Evolutionary conservation across 2,888 invertebrate genomes (phyloP).

Genomic region (Crossocerus cetratus): DNA sequence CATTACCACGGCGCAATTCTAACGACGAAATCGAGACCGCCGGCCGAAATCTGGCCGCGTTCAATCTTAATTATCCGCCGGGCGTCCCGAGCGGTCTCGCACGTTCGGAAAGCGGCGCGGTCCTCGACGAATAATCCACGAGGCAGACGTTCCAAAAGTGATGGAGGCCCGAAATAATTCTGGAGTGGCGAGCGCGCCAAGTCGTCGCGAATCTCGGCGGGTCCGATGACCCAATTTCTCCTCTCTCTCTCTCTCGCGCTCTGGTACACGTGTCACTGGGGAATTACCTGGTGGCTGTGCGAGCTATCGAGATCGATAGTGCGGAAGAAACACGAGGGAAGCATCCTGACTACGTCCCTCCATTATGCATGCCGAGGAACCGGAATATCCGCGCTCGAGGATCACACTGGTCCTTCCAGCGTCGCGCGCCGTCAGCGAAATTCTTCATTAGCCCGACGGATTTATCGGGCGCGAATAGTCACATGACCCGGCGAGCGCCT

Average conservation of each 20-base stretch:
- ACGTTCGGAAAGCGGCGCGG: background rate
- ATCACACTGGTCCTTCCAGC: too few relatives aligned
- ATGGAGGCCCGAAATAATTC: background rate
- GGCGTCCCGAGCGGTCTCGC: background rate
- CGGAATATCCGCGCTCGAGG: conserved; percentile 30
- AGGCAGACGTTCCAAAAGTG: background rate
- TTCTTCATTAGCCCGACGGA: too few relatives aligned
- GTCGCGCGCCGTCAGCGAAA: too few relatives aligned
- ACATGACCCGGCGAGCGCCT: too few relatives aligned
- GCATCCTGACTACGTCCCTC: conserved; percentile 19
- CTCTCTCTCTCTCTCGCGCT: too few relatives aligned
- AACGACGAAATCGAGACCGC: too few relatives aligned
- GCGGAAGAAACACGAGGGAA: conserved; percentile 38
- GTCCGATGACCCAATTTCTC: conserved; percentile 56
- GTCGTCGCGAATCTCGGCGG: background rate
- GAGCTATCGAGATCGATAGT: conserved; percentile 37
- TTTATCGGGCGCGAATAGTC: too few relatives aligned
- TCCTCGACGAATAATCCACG: background rate
- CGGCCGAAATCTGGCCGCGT: too few relatives aligned
- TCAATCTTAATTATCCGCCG: too few relatives aligned
- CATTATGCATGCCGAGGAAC: conserved; percentile 25
- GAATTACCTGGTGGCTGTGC: conserved; percentile 9
- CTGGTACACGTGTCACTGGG: too few relatives aligned
- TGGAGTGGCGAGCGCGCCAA: background rate
- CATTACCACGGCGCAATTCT: too few relatives aligned